These are phyloP conservation scores for Nothocercus nigrocapillus DNA, from an alignment of 2,113 vertebrate genomes.

Conservation along the genomic window DNA sequence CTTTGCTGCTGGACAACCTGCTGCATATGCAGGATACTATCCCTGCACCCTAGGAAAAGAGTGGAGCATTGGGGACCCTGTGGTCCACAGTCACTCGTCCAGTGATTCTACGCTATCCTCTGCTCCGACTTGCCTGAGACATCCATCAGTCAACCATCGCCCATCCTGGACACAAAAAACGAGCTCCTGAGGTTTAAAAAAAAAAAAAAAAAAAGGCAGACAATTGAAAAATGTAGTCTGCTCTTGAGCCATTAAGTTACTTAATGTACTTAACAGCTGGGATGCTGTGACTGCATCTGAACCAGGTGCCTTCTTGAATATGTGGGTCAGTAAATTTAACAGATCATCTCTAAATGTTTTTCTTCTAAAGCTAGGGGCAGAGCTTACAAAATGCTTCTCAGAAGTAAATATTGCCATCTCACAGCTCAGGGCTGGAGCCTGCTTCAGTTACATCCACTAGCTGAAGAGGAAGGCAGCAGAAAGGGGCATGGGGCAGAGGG, in stretches of 20 bases:
- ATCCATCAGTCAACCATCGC: neutral
- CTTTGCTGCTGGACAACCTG: neutral
- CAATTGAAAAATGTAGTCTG: neutral
- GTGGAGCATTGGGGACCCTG: accelerated
- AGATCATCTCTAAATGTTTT: neutral
- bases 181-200: neutral
- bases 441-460: neutral
- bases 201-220: neutral
- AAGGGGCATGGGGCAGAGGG: accelerated
- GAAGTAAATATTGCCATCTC: neutral
- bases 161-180: neutral
- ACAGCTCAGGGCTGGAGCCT: neutral
- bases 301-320: neutral
- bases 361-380: neutral
- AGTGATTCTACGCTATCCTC: neutral
- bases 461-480: neutral
- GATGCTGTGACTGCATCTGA: neutral
- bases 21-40: neutral
- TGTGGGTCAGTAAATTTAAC: neutral
- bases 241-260: neutral
- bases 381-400: neutral
- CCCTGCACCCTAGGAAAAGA: neutral
- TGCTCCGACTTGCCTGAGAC: neutral
- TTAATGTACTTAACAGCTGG: neutral
- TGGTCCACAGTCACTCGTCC: neutral